Percentiles rank a stretch among this genome's conserved stretches.
These are phyloP conservation scores for Propithecus coquereli DNA, from an alignment of 2,113 vertebrate species.

Conservation along the genomic window DNA sequence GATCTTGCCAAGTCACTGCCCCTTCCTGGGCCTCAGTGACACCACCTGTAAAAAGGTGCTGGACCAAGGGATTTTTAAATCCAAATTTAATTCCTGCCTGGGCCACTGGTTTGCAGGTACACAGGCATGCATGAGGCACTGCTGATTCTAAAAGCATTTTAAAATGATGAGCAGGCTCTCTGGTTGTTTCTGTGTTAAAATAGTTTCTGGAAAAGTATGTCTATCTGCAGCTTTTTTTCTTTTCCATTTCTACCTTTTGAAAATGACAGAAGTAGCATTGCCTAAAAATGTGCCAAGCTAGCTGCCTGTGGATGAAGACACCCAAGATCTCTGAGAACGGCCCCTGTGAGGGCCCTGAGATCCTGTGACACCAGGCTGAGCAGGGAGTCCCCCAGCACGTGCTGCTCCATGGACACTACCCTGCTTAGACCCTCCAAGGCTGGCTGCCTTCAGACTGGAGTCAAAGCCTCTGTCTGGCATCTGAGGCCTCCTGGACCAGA, in stretches of 20 bases:
- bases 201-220: constrained; percentile 56
- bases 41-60: background rate
- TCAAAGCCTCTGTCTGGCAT: background rate
- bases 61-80: background rate
- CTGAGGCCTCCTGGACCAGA: background rate
- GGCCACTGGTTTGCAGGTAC: background rate
- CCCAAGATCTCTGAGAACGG: background rate
- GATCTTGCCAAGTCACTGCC: background rate
- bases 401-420: background rate
- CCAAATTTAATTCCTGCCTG: background rate
- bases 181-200: constrained; percentile 53
- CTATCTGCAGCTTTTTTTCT: constrained; percentile 49
- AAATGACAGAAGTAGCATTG: constrained; percentile 49
- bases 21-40: background rate
- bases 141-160: constrained; percentile 15
- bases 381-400: background rate
- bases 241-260: constrained; percentile 63
- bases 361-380: background rate
- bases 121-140: background rate
- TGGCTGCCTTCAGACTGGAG: background rate
- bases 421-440: background rate
- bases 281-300: constrained; percentile 42
- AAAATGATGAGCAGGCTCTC: constrained; percentile 60
- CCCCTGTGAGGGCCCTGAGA: background rate
- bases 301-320: background rate